Percentiles rank a stretch among this genome's conserved stretches.
These are phyloP conservation scores for Gari tellinella DNA, from an alignment of 2,888 invertebrate species.

Conservation along the genomic window DNA sequence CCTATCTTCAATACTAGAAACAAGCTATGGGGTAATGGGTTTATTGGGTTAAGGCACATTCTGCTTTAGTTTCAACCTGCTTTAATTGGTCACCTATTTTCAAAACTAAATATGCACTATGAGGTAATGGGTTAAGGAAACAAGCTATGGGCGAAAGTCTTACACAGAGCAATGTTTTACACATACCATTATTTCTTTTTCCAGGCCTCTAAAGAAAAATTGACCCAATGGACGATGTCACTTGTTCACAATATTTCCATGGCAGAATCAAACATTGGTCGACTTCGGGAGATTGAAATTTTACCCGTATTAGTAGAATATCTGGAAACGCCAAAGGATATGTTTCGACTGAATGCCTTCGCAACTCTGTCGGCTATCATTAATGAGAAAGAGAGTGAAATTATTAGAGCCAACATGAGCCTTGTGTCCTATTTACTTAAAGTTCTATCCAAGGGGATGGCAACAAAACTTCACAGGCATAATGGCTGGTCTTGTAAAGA, in stretches of 20 bases:
- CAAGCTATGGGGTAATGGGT: too few relatives aligned
- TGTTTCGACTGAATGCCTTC: conserved; percentile 50
- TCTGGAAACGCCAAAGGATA: conserved; percentile 48
- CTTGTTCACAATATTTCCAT: conserved; percentile 43
- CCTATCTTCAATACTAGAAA: too few relatives aligned
- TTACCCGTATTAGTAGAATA: conserved; percentile 50
- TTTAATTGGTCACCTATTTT: too few relatives aligned
- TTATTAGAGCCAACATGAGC: conserved; percentile 50
- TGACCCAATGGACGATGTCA: too few relatives aligned
- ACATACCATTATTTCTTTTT: too few relatives aligned
- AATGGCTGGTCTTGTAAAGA: conserved; percentile 60
- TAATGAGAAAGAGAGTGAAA: conserved; percentile 65
- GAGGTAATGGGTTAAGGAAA: too few relatives aligned
- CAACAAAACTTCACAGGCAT: conserved; percentile 12
- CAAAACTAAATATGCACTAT: too few relatives aligned
- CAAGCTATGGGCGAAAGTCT: too few relatives aligned
- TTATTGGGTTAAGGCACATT: too few relatives aligned
- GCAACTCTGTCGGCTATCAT: conserved; percentile 64
- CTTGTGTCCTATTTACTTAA: conserved; percentile 53
- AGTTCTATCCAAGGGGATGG: conserved; percentile 37
- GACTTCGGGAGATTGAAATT: conserved; percentile 39
- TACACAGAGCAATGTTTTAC: too few relatives aligned
- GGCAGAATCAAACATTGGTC: conserved; percentile 21
- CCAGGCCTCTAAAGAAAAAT: too few relatives aligned
- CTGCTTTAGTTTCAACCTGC: too few relatives aligned